phyloP scores from a whole-genome alignment of 2,888 invertebrate genomes.

The Patella caerulea region DNA sequence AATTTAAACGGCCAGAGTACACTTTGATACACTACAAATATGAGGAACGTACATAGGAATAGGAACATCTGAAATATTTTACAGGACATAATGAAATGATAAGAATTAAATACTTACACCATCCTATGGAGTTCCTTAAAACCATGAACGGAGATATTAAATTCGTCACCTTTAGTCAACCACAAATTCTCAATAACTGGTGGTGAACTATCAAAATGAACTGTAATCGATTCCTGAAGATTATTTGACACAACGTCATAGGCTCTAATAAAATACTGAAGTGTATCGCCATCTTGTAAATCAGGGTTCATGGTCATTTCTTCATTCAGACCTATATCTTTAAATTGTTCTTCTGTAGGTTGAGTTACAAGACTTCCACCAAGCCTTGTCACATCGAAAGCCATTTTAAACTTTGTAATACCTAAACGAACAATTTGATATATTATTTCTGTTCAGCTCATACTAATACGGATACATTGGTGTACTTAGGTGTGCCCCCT shows the following conservation, averaged over 20 bases:
- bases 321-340: neutral
- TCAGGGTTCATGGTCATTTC: slow-evolving; percentile 21
- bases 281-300: slow-evolving; percentile 36
- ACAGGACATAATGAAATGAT: neutral
- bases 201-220: slow-evolving; percentile 40
- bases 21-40: too few relatives aligned
- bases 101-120: slow-evolving; percentile 27
- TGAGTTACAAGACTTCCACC: slow-evolving; percentile 10
- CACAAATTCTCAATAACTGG: slow-evolving; percentile 40
- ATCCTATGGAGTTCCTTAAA: slow-evolving; percentile 33
- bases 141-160: slow-evolving; percentile 37
- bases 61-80: too few relatives aligned
- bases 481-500: too few relatives aligned
- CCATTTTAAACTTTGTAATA: slow-evolving; percentile 33
- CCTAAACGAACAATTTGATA: slow-evolving; percentile 24
- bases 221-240: slow-evolving; percentile 31
- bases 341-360: too few relatives aligned
- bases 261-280: slow-evolving; percentile 35
- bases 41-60: too few relatives aligned
- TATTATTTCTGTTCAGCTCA: neutral
- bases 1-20: too few relatives aligned
- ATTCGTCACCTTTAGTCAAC: slow-evolving; percentile 31
- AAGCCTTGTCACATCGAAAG: slow-evolving; percentile 23
- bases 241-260: slow-evolving; percentile 33
- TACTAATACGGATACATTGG: too few relatives aligned